These are phyloP conservation scores for Choristoneura fumiferana DNA, from an alignment of 1,140 invertebrate species.

Conservation along the genomic window DNA sequence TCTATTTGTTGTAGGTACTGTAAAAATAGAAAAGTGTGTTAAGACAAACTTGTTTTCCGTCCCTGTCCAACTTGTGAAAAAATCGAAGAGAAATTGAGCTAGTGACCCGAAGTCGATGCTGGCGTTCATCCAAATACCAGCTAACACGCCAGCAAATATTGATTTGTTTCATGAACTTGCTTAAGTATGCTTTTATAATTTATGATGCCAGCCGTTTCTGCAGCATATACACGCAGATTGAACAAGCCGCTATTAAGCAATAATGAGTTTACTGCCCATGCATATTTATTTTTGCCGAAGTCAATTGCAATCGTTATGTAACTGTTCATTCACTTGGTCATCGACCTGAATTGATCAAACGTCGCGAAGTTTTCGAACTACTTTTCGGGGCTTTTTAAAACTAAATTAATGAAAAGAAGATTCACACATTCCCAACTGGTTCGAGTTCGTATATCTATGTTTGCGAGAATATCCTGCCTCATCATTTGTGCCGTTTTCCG, in stretches of 20 bases:
- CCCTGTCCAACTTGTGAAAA: constrained; percentile 4
- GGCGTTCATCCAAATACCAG: constrained; percentile 30
- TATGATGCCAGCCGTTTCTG: not conserved
- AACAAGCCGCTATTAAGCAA: not conserved
- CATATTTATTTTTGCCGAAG: not conserved
- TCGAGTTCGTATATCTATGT: no score
- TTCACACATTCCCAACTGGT: no score
- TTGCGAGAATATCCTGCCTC: no score
- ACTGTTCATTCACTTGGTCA: constrained; percentile 1
- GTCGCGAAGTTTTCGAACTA: constrained; percentile 43
- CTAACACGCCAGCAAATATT: constrained; percentile 24
- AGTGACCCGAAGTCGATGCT: constrained; percentile 26
- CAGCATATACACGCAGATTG: not conserved
- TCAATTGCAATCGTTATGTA: not conserved
- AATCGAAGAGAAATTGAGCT: constrained; percentile 32
- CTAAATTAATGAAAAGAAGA: no score
- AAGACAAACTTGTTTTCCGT: not conserved
- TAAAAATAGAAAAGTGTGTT: no score
- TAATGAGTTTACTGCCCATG: not conserved
- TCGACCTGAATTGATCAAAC: not conserved
- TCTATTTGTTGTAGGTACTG: no score
- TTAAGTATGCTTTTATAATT: constrained; percentile 9
- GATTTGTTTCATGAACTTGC: constrained; percentile 9
- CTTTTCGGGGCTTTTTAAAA: no score
- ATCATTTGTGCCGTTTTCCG: no score